Evolutionary conservation across 2,888 invertebrate genomes (phyloP), one percentile per base, ranked within the genome.

Genomic region (Melanostoma scalare): DNA sequence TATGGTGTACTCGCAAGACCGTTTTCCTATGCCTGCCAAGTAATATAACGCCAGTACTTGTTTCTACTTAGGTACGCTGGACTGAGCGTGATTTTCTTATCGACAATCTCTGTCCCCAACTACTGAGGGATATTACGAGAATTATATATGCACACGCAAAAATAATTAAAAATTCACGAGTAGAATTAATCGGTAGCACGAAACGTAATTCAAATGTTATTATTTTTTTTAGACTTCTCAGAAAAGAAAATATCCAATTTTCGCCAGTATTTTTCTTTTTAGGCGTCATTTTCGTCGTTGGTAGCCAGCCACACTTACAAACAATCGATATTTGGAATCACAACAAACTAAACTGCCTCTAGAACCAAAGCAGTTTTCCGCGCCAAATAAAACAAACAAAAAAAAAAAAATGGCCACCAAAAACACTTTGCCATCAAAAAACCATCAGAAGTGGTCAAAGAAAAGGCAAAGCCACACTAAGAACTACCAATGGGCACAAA

Each of bases 81-180:
- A 6, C n/a, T 33, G 33, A 10, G 42, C 58, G 58, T 60, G 58
- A 42, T 60, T 3, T 33, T 52, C 9, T 60, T 44, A 60, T 60
- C 58, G 6, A 1, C n/a, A 60, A 60, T 60, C 58, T 60, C 20
- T 33, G 58, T 46, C 55, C 55, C 53, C 46, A 4, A 30, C 30
- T 30, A 30, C 20, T n/a, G 44, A 55, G 53, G 52, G 65, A 61
- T 50, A 74, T 74, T 75, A 69, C 6, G 69, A 63, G 68, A 75
- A 81, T 81, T 81, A 81, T 61, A 53, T 50, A 81, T 72, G 76
- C 71, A 77, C 81, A 76, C 81, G 81, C 81, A 81, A 81, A 76
- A 76, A 48, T 81, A 81, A 81, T 77, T 81, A 72, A 76, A 80
- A 81, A 75, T 69, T 71, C 55, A 65, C 76, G 72, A 72, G 46